Evolutionary conservation across 2,888 invertebrate genomes (phyloP).

Genomic region (Agrilus cyanescens): DNA sequence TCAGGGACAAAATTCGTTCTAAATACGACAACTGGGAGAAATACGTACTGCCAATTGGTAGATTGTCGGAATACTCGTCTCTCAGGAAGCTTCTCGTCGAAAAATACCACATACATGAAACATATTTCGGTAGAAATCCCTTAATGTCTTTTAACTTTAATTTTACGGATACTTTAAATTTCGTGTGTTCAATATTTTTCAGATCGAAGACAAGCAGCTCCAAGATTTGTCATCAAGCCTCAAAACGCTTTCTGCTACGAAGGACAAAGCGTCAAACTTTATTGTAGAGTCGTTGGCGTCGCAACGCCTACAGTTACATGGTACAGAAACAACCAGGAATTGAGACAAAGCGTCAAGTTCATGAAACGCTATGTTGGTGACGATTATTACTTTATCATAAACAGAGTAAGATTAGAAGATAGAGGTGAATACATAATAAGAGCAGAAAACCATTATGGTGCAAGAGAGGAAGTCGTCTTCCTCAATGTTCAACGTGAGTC

Average conservation of each 20-base stretch:
- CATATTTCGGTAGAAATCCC: constrained; percentile 63
- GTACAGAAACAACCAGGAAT: constrained; percentile 85
- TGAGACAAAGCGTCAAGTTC: constrained; percentile 95
- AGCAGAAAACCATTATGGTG: constrained; percentile 94
- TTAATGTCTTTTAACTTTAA: constrained; percentile 1
- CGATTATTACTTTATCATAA: constrained; percentile 95
- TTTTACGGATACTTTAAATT: constrained; percentile 4
- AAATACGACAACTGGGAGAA: constrained; percentile 72
- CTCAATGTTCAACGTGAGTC: constrained; percentile 86
- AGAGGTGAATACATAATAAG: constrained; percentile 95
- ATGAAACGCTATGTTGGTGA: constrained; percentile 97
- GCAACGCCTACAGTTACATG: constrained; percentile 93
- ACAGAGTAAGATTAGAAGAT: constrained; percentile 89
- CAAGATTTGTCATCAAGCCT: constrained; percentile 95
- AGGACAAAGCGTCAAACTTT: constrained; percentile 94
- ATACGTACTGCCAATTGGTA: constrained; percentile 87
- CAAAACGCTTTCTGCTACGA: constrained; percentile 93
- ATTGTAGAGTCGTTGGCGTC: constrained; percentile 89
- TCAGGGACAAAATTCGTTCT: constrained; percentile 77
- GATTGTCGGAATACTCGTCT: constrained; percentile 94
- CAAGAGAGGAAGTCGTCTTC: constrained; percentile 91
- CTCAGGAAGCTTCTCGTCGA: constrained; percentile 90
- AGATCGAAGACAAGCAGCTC: constrained; percentile 96
- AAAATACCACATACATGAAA: constrained; percentile 93
- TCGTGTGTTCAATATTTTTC: constrained; percentile 13